These are phyloP conservation scores for Karalla daura DNA, from an alignment of 2,797 vertebrate genomes.

Conservation along the genomic window DNA sequence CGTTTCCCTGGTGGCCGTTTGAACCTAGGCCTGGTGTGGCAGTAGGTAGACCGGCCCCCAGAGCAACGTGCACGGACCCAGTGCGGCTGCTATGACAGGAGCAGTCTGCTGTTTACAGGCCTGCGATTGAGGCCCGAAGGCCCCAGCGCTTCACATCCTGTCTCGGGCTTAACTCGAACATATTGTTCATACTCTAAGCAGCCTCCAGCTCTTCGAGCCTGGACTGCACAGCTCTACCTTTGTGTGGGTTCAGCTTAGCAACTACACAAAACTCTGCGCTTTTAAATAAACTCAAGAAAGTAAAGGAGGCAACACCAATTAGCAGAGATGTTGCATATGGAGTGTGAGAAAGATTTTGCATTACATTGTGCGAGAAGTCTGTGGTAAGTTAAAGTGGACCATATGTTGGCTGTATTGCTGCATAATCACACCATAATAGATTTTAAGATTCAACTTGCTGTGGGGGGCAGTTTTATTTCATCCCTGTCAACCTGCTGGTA, in stretches of 20 bases:
- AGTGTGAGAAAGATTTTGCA: not conserved
- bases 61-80: slow-evolving; percentile 66
- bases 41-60: slow-evolving; percentile 79
- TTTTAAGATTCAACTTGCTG: slow-evolving; percentile 60
- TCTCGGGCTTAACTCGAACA: slow-evolving; percentile 78
- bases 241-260: slow-evolving; percentile 11
- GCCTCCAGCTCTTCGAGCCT: slow-evolving; percentile 65
- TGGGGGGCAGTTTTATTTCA: slow-evolving; percentile 58
- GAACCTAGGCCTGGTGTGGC: slow-evolving; percentile 76
- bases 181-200: slow-evolving; percentile 74
- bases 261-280: not conserved
- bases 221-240: slow-evolving; percentile 25
- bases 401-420: slow-evolving; percentile 38
- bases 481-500: slow-evolving; percentile 69
- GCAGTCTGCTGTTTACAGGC: slow-evolving; percentile 81
- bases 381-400: slow-evolving; percentile 33
- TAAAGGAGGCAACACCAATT: slow-evolving; percentile 29
- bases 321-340: slow-evolving; percentile 3
- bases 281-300: slow-evolving; percentile 36
- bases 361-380: slow-evolving; percentile 3
- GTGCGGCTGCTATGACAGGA: slow-evolving; percentile 78
- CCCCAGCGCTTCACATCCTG: slow-evolving; percentile 73
- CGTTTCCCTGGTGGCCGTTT: slow-evolving; percentile 77
- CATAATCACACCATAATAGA: slow-evolving; percentile 50
- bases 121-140: slow-evolving; percentile 76